Evolutionary conservation across 1,140 invertebrate species (phyloP), one percentile per base, ranked within the genome.

Genomic region (Pseudomyrmex concolor): DNA sequence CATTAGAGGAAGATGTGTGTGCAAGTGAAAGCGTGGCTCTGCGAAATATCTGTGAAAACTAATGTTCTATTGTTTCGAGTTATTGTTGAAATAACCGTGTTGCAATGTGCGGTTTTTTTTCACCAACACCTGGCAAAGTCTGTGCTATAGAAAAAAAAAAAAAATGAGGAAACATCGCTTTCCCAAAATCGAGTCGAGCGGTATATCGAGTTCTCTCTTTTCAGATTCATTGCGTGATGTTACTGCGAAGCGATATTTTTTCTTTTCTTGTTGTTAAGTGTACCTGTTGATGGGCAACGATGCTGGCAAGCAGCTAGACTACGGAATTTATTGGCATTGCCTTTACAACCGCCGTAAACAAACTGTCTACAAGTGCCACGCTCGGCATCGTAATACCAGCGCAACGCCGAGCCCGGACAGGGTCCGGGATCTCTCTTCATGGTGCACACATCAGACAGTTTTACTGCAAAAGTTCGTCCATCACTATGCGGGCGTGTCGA

Each of bases 311-410:
- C 95, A 82, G 94, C 92, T 54, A 94, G 86, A 77, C 94, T 94
- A 81, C 94, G 92, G 92, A 97, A 97, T 87, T 95, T 95, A 94
- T 97, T 97, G 62, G 92, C 93, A 91, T 97, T 97, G 66, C 96
- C 96, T 85, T 95, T 95, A 92, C 96, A 96, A 89, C 96, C 96
- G 68, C 95, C 94, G 88, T 96, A 97, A 78, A 94, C 90, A 91
- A 97, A 97, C 87, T 94, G 92, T 83, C 94, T 93, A 93, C 96
- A 96, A 83, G 89, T 94, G 87, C 91, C 90, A 90, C 94, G 90
- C 83, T 89, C 87, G 62, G 92, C 89, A 90, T 97, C 95, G 93
- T 95, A 97, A 93, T 95, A 96, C 95, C 95, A 97, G 64, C 95
- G 94, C 59, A 94, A 91, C 71, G 94, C 92, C 70, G 94, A 94